Conservation (phyloP, 2,888 invertebrate genomes). For the Cheilosia vernalis region DNA sequence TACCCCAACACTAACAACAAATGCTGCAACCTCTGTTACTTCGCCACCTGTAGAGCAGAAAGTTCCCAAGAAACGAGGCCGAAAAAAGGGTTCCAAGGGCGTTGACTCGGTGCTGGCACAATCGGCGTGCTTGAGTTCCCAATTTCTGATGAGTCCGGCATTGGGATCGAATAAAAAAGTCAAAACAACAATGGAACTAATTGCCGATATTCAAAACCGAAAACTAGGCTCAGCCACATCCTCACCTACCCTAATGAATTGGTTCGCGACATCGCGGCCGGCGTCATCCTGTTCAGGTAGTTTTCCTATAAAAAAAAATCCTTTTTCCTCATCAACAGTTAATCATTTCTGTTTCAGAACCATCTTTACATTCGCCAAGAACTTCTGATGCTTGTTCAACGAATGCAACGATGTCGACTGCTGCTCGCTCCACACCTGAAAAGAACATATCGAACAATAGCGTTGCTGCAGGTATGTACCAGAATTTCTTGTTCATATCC, state of each 20-base stretch:
- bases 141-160: slow-evolving; percentile 79
- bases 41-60: slow-evolving; percentile 53
- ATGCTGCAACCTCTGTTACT: slow-evolving; percentile 2
- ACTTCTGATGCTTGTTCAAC: slow-evolving; percentile 79
- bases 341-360: slow-evolving; percentile 74
- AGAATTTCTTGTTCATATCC: not conserved
- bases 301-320: not conserved
- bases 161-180: slow-evolving; percentile 80
- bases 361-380: slow-evolving; percentile 79
- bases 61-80: slow-evolving; percentile 81
- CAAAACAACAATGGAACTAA: slow-evolving; percentile 83
- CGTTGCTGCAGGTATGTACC: slow-evolving; percentile 54
- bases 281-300: slow-evolving; percentile 81
- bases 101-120: slow-evolving; percentile 81
- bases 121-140: slow-evolving; percentile 79
- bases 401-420: slow-evolving; percentile 77
- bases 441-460: slow-evolving; percentile 66
- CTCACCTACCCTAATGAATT: slow-evolving; percentile 76
- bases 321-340: not conserved
- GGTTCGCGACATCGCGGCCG: slow-evolving; percentile 77
- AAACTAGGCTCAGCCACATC: slow-evolving; percentile 78
- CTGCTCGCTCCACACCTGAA: slow-evolving; percentile 75
- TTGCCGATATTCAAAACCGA: slow-evolving; percentile 82
- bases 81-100: slow-evolving; percentile 83
- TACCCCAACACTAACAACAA: slow-evolving; percentile 35